phyloP scores from a whole-genome alignment of 1,140 invertebrate species.

The Caenorhabditis tropicalis region DNA sequence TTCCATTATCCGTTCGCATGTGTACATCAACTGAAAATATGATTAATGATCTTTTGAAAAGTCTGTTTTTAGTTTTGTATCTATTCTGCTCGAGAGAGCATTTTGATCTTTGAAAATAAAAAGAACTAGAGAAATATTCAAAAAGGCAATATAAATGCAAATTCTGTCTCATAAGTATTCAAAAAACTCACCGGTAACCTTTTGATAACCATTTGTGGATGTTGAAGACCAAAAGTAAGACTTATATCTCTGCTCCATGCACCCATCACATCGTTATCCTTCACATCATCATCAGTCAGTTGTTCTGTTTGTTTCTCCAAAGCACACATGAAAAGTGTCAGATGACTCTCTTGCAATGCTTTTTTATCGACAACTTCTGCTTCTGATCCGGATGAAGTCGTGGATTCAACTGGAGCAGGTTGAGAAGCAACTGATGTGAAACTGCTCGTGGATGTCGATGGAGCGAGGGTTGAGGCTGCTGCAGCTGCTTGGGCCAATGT shows the following conservation, averaged over 20 bases:
- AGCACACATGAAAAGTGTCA: conserved; percentile 43
- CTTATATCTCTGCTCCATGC: conserved; percentile 54
- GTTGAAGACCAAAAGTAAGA: conserved; percentile 55
- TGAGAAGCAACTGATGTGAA: not conserved
- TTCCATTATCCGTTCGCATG: conserved; percentile 54
- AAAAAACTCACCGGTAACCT: conserved; percentile 48
- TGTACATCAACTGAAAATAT: conserved; percentile 48
- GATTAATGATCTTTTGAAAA: not conserved
- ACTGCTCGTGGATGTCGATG: not conserved
- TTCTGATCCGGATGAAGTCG: conserved; percentile 17
- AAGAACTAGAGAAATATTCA: too few species aligned
- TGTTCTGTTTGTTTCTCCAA: conserved; percentile 49
- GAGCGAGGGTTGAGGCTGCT: not conserved
- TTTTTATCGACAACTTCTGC: conserved; percentile 2
- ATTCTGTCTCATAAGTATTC: not conserved
- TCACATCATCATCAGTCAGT: conserved; percentile 52
- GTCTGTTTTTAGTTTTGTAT: not conserved
- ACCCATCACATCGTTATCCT: conserved; percentile 48
- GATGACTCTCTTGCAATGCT: conserved; percentile 9
- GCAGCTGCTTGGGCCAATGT: not conserved
- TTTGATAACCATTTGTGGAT: conserved; percentile 56
- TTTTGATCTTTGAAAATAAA: not conserved
- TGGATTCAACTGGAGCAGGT: conserved; percentile 28
- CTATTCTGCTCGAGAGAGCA: not conserved
- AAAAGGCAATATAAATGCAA: conserved; percentile 3